Base-by-base conservation (phyloP, 2,797 vertebrate genomes). In the Enteromius fasciolatus region DNA sequence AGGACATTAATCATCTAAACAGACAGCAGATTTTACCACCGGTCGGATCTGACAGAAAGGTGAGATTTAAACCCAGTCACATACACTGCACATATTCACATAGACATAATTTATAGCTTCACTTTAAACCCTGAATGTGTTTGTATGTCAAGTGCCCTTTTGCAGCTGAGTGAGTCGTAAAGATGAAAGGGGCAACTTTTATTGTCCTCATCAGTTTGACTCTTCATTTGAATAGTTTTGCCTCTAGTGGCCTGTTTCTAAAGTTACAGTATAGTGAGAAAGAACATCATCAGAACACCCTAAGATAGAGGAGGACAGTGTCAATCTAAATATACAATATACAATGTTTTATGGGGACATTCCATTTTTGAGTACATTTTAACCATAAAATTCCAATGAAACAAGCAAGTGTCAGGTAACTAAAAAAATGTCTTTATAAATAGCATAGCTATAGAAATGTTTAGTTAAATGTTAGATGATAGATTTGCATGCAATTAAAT, bases 21-120 rank as follows among this genome's bases (percentile, higher is more conserved):
- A 86, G 83, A 82, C 67, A 80, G 46, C 87, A 86, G 70, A 76
- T 69, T 50, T 66, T 83, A 67, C 86, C 86, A n/a, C 84, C 72
- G 0, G 81, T 85, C 17, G 78, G 80, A 31, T 76, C 75, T 14
- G 83, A 86, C 70, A 84, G 81, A 75, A 87, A 67, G 82, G 84
- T 84, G 48, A 86, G 83, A 74, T 28, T 57, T 23, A 59, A 67
- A 61, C 31, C 48, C 15, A 1, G 20, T 48, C 81, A 50, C 41
- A 77, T 70, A 36, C 9, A 67, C 39, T 50, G 66, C 54, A 69
- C 64, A 69, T 68, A 54, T 39, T 76, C 23, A 28, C 80, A 31
- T 64, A 61, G 31, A 67, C n/a, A 6, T 76, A 28, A 77, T 77
- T 77, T 83, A 83, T 36, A 48, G 81, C 73, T 68, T 76, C 64